Percentiles rank a stretch among this genome's conserved stretches.
Evolutionary conservation across 2,888 invertebrate species (phyloP).

Genomic region (Heteromurus nitidus): DNA sequence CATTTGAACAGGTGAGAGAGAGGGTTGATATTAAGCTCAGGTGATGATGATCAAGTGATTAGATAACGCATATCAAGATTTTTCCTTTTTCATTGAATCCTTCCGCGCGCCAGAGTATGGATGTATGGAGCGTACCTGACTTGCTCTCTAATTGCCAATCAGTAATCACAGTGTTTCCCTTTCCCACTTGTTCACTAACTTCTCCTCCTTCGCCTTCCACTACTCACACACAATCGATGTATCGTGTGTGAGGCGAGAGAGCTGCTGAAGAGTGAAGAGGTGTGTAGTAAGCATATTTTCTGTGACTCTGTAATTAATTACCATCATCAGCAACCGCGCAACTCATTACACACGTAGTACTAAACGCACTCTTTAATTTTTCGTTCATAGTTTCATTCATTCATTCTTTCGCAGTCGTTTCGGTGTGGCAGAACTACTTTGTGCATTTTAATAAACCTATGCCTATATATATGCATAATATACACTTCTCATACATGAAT

Average conservation of each 20-base stretch:
- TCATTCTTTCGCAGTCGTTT: constrained; percentile 17
- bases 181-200: too few relatives aligned
- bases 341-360: too few relatives aligned
- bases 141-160: constrained; percentile 51
- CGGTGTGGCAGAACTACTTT: too few relatives aligned
- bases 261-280: too few relatives aligned
- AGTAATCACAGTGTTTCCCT: constrained; percentile 28
- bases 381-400: too few relatives aligned
- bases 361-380: too few relatives aligned
- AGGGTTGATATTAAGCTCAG: neutral
- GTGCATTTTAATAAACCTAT: too few relatives aligned
- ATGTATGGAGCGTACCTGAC: neutral
- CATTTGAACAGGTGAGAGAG: neutral
- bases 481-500: too few relatives aligned
- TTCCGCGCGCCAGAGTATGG: constrained; percentile 13
- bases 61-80: constrained; percentile 53
- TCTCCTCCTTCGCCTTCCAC: constrained; percentile 34
- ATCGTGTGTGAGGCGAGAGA: constrained; percentile 47
- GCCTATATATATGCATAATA: too few relatives aligned
- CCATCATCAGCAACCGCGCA: constrained; percentile 33
- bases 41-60: constrained; percentile 51
- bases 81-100: constrained; percentile 35
- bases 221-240: constrained; percentile 17
- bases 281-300: too few relatives aligned
- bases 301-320: constrained; percentile 59